phyloP scores from a whole-genome alignment of 2,797 vertebrate genomes.

The Characodon lateralis region DNA sequence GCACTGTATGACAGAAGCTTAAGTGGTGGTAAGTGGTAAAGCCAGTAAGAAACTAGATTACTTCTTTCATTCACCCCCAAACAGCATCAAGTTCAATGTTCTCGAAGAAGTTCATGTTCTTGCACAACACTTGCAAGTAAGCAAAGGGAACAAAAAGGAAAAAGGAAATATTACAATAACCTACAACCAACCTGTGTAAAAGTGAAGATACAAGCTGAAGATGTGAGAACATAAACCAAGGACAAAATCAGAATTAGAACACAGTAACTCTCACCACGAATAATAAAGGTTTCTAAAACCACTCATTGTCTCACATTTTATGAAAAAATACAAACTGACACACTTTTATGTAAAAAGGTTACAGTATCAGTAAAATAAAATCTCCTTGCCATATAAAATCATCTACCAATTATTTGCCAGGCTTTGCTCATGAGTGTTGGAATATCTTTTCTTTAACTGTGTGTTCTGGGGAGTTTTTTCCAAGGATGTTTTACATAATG shows the following conservation, averaged over 20 bases:
- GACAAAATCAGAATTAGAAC: not conserved
- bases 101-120: too few relatives aligned
- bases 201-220: too few relatives aligned
- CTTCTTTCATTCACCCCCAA: not conserved
- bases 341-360: slow-evolving; percentile 18
- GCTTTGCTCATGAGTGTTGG: slow-evolving; percentile 35
- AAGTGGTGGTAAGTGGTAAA: not conserved
- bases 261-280: not conserved
- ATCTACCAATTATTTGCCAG: slow-evolving; percentile 31
- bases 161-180: too few relatives aligned
- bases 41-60: not conserved
- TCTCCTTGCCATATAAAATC: slow-evolving; percentile 23
- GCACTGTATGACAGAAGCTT: not conserved
- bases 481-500: slow-evolving; percentile 61
- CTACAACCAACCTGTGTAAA: too few relatives aligned
- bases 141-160: not conserved
- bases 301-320: too few relatives aligned
- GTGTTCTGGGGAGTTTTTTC: slow-evolving; percentile 31
- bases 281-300: too few relatives aligned
- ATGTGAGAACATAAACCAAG: not conserved
- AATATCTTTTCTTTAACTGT: slow-evolving; percentile 28
- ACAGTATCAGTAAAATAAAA: slow-evolving; percentile 18
- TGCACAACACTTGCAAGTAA: not conserved
- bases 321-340: slow-evolving; percentile 26
- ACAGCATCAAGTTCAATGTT: not conserved